Base-by-base conservation (phyloP, 1,140 invertebrate species). In the Trachymyrmex cornetzi region DNA sequence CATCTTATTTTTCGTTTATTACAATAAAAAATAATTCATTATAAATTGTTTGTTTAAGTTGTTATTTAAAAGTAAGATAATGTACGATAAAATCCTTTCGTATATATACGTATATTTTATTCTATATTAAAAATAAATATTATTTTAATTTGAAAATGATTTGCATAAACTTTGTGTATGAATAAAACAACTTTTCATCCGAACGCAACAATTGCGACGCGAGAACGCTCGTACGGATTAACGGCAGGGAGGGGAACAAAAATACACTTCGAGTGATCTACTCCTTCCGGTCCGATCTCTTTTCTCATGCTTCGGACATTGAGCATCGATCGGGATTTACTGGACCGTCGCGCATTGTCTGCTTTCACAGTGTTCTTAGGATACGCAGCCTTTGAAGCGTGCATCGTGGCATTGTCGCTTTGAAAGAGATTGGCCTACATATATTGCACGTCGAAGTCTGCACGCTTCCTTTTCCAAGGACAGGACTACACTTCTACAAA, bases 331-430 rank as follows among this genome's bases (percentile, higher is more conserved):
- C 86, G 77, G 57, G 87, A 89, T 89, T 87, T 87, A 89, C 69
- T 87, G 79, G 67, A 89, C 85, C 85, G 87, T 89, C 85, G 72
- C 85, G 87, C 85, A 77, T 86, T 80, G 77, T 85, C 87, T 67
- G 77, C 57, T 87, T 88, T 86, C 87, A 87, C 85, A 34, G 30
- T 87, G 44, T 66, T 79, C 77, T 86, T 80, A 71, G 85, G 86
- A 80, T 85, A 88, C 24, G 75, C 77, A 67, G 48, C 72, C 85
- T 87, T 57, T 77, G 67, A 64, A 75, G 69, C 67, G 79, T 72
- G 59, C 64, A 66, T 77, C 85, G 53, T 55, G 64, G 30, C 50
- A 87, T 75, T 72, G 22, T 61, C 71, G 44, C 27, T 50, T 12
- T 71, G 57, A 67, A 84, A 75, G 79, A 81, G 80, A 84, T 74